Evolutionary conservation across 2,888 invertebrate species (phyloP), one percentile per base, ranked within the genome.

Genomic region (Carterocephalus palaemon): DNA sequence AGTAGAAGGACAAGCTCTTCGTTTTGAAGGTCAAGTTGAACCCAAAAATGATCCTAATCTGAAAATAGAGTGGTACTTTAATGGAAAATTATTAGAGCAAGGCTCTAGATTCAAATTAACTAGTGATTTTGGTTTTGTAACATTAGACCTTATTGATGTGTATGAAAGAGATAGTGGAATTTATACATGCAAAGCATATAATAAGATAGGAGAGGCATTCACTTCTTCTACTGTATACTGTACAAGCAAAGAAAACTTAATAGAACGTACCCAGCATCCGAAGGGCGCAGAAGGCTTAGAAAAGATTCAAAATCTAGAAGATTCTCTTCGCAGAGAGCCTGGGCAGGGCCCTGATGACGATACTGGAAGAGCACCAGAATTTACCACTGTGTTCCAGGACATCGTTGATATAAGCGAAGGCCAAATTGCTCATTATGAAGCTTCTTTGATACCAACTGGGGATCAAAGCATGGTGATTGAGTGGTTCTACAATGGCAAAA

Each of bases 371-470:
- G 91, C 96, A 45, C 97, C 96, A 23, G 92, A 93, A 46, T 96
- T 97, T 66, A 95, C 94, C 3, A 94, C 95, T 0, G 93, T 95
- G 68, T 96, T 96, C 76, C 90, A 93, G 58, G 92, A 95, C 56
- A 89, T 96, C 48, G 85, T 89, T 5, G 95, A 95, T 62, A 89
- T 99, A 34, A 93, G 92, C 24, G 99, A 99, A 84, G 97, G 97
- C 46, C 97, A 99, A 79, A 93, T 97, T 57, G 98, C 98, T 56
- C 98, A 99, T 77, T 98, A 98, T 76, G 99, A 99, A 86, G 98
- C 98, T 22, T 96, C 95, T 34, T 89, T 99, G 4, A 94, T 96
- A 37, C 99, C 99, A 6, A 93, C 95, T 33, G 96, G 96, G 6
- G 97, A 97, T 67, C 95, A 96, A 75, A 94, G 93, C 13, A 96